Conservation (phyloP, 2,888 invertebrate species). For the Lithodes maja region DNA sequence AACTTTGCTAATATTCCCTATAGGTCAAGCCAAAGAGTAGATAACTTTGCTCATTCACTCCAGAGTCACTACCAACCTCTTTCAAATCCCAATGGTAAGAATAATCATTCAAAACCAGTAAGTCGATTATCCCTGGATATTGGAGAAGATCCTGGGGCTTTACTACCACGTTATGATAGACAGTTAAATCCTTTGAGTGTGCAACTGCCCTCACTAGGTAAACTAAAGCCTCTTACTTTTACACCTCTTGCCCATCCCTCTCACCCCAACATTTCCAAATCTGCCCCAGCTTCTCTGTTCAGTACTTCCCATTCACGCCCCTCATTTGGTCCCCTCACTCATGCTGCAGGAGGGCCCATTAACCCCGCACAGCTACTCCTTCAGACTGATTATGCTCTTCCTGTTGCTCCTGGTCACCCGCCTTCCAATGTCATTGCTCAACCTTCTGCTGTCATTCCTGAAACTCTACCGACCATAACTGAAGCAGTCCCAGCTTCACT, state of each 20-base stretch:
- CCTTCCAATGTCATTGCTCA: slow-evolving; percentile 40
- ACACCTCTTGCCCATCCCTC: slow-evolving; percentile 39
- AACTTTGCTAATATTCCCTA: too few relatives aligned
- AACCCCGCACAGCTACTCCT: slow-evolving; percentile 37
- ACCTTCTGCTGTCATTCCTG: slow-evolving; percentile 26
- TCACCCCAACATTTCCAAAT: slow-evolving; percentile 19
- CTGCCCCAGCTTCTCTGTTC: background rate
- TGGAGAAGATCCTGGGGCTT: background rate
- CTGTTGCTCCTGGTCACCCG: slow-evolving; percentile 32
- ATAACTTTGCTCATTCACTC: too few relatives aligned
- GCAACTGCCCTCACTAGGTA: background rate
- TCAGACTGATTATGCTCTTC: background rate
- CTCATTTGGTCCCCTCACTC: background rate
- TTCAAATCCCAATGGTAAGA: too few relatives aligned
- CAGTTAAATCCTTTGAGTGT: background rate
- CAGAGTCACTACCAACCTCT: too few relatives aligned
- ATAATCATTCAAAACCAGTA: too few relatives aligned
- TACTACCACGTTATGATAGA: background rate
- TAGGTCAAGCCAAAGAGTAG: too few relatives aligned
- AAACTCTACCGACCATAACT: background rate
- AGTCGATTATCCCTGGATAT: too few relatives aligned
- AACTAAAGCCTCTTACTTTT: slow-evolving; percentile 15
- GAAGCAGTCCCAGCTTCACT: slow-evolving; percentile 7
- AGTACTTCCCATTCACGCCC: background rate
- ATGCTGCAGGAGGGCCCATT: slow-evolving; percentile 26